These are phyloP conservation scores for Epizoanthus illoricatus DNA, from an alignment of 92 coral and sea anemone species.

Conservation along the genomic window DNA sequence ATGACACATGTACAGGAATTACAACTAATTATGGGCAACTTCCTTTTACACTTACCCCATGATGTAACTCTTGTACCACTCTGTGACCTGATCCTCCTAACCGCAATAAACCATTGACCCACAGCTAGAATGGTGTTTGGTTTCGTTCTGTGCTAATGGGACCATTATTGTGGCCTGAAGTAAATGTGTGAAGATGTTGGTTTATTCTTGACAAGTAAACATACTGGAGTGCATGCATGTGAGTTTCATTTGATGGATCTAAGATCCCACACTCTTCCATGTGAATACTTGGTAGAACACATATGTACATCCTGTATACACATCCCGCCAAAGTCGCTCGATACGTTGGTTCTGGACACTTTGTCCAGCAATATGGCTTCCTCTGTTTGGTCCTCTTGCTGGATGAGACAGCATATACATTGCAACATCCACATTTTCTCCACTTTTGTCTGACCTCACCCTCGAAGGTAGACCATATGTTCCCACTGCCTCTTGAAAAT, in stretches of 20 bases:
- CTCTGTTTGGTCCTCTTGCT: slow-evolving; percentile 40
- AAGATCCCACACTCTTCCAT: slow-evolving; percentile 31
- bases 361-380: background rate
- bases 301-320: slow-evolving; percentile 42
- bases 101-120: slow-evolving; percentile 43
- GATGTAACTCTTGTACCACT: slow-evolving; percentile 16
- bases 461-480: slow-evolving; percentile 9
- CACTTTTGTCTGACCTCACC: slow-evolving; percentile 12
- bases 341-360: slow-evolving; percentile 36
- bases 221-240: slow-evolving; percentile 31
- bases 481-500: background rate
- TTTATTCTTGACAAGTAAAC: slow-evolving; percentile 38
- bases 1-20: too few relatives aligned
- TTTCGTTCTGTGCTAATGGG: slow-evolving; percentile 50
- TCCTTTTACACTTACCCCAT: too few relatives aligned
- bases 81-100: slow-evolving; percentile 34
- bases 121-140: slow-evolving; percentile 41
- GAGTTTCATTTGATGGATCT: slow-evolving; percentile 37
- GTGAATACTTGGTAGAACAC: slow-evolving; percentile 43
- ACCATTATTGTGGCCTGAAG: slow-evolving; percentile 42
- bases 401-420: slow-evolving; percentile 9
- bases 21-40: too few relatives aligned
- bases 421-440: slow-evolving; percentile 28
- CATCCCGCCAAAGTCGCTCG: slow-evolving; percentile 43
- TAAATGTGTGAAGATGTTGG: slow-evolving; percentile 26